Base-by-base conservation (phyloP, 1,140 invertebrate genomes). In the Lutraria rhynchaena region DNA sequence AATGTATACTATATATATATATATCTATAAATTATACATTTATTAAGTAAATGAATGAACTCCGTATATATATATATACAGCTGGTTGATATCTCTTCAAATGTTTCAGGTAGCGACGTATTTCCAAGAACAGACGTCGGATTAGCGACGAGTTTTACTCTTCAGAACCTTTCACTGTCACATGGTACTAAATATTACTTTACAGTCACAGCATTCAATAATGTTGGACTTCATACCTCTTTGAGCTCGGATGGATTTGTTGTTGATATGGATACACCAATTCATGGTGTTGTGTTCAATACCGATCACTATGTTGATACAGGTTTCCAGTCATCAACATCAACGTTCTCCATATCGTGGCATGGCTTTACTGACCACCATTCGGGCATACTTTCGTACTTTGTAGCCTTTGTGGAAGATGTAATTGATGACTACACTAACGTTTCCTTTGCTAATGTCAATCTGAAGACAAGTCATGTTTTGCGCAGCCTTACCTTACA, bases 361-460 rank as follows among this genome's bases (percentile, higher is more conserved):
- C 84, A 83, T 35, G 84, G 84, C 3, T 86, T 86, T 37, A 27
- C 73, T 17, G 84, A 86, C 63, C 37, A n/a, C 3, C 80, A 86
- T 53, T 82, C 77, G 24, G 73, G 46, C 13, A 69, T 86, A 31
- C 24, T 17, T 35, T 58, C 55, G 11, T 86, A 83, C 58, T 27
- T 63, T 22, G 74, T 82, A 19, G 75, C 77, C 11, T 29, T 86
- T 24, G 55, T 57, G 19, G 57, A 78, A 5, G 44, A 35, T 7
- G 15, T 31, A 57, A 49, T 46, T 19, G 7, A 1, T 27, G 27
- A 37, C 24, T 41, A 46, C 29, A 60, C 44, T 5, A n/a, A 58
- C 1, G 24, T 65, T 29, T 29, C 33, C 24, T 71, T 76, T 37
- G 27, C 29, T 15, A 65, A 69, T 53, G 61, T 76, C 19, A 74